phyloP scores from a whole-genome alignment of 2,113 vertebrate species.

The Pomatorhinus ruficollis region DNA sequence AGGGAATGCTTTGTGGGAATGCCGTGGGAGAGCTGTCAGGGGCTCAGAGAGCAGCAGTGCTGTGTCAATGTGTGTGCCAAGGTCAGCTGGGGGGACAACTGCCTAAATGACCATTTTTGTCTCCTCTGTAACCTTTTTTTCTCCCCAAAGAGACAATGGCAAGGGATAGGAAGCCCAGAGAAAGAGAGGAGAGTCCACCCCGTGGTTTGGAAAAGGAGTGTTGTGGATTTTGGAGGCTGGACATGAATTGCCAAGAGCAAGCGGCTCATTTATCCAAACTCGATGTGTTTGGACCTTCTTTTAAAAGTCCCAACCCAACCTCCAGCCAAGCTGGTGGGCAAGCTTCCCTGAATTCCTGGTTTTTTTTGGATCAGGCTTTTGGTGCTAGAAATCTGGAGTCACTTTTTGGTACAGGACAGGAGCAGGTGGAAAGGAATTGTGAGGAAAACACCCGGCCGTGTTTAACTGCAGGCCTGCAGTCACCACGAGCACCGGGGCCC shows the following conservation, averaged over 20 bases:
- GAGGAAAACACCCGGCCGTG: background rate
- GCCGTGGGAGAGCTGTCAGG: background rate
- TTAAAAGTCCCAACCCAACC: background rate
- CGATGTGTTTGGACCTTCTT: background rate
- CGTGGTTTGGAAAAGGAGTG: background rate
- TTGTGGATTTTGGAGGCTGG: background rate
- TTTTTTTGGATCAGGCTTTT: background rate
- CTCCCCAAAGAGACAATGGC: background rate
- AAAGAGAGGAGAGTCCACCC: background rate
- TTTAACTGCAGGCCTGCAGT: background rate
- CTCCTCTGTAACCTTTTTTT: background rate
- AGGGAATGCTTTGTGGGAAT: background rate
- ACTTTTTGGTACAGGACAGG: background rate
- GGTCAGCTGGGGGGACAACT: background rate
- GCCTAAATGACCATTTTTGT: background rate
- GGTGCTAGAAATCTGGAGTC: background rate
- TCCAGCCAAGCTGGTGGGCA: background rate
- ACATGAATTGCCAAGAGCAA: background rate
- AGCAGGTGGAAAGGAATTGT: background rate
- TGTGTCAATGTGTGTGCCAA: accelerated
- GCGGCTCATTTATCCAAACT: background rate
- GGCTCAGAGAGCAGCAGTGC: background rate
- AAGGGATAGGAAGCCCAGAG: background rate
- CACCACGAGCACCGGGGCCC: background rate
- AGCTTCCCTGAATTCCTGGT: background rate